Evolutionary conservation across 2,113 vertebrate genomes (phyloP), one percentile per base, ranked within the genome.

Genomic region (Carollia perspicillata): DNA sequence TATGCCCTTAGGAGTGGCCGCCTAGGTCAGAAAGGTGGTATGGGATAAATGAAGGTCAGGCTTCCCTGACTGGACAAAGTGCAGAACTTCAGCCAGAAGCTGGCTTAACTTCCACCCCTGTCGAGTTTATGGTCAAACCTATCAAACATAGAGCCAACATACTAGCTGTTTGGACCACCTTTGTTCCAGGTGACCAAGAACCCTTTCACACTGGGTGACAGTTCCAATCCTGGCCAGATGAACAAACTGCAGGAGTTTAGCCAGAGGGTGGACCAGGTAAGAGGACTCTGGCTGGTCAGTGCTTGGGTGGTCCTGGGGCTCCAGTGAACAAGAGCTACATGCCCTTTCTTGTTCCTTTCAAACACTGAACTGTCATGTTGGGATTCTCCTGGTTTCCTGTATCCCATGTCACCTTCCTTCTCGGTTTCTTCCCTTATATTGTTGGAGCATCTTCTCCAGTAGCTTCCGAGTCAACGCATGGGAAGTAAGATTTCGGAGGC

Each of bases 121-220:
- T 33, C 2, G 81, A 53, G 44, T 78, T 87, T 74, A 23, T 65
- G 58, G 72, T 60, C 68, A 84, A 0, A 23, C 33, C 58, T 68
- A 8, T 53, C 30, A 33, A 35, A 40, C 60, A 28, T 4, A n/a
- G 55, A 90, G 58, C 40, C 4, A 37, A 30, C 51, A 2, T 47
- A 18, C n/a, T 51, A 71, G 83, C 33, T 81, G 16, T 93, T 84
- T 35, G 65, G 4, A 51, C 86, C 16, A 26, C n/a, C 0, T 75
- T 42, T 84, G 53, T 75, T 95, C 0, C 96, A 99, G 99, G 99
- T 99, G 3, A 98, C 98, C 97, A 99, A 99, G 96, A 99, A 99
- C 95, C 99, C 99, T 23, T 99, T 99, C 95, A 94, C 98, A 0
- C 98, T 99, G 95, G 99, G 99, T 0, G 99, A 99, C 98, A 99